Evolutionary conservation across 2,113 vertebrate genomes (phyloP), one percentile per base, ranked within the genome.

Genomic region (Delphinus delphis): DNA sequence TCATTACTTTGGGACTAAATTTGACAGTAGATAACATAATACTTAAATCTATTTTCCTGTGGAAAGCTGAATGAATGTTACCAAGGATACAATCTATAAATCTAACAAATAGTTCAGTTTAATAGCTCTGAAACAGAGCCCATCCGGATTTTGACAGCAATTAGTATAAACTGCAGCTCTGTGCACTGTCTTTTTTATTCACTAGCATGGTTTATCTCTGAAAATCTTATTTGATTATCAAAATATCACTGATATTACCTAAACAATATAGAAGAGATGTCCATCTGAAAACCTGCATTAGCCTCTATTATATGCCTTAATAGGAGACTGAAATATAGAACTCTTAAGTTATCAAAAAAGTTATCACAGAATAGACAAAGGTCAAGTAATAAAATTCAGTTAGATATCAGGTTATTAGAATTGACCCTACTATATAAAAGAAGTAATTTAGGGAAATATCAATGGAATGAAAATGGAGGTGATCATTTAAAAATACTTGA

Each of bases 61-160:
- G 23, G 80, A 96, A 96, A 93, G 60, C 50, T 93, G 89, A 90
- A 96, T 44, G n/a, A 90, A 50, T 88, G 77, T 71, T 83, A 93
- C 41, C 76, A 90, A 81, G 85, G 50, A 90, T 93, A 84, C 41
- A 77, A 90, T 44, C 88, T 82, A 82, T 89, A 90, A 88, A 94
- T 58, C 82, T 96, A 76, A 14, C 25, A 60, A 53, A 83, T 1
- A 87, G 47, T 50, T 95, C 13, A 44, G 73, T 90, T 96, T 83
- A 96, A 96, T 26, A 83, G 74, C 55, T 89, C 70, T 91, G 33
- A 96, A 96, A 79, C 58, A 79, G 6, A 96, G 47, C 15, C 38
- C 90, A 63, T 90, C 53, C 21, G 60, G 47, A 65, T 84, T 93
- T 62, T 70, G 85, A 65, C 28, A 89, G 60, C 18, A 92, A 90